Evolutionary conservation across 2,113 vertebrate genomes (phyloP), one percentile per base, ranked within the genome.

Genomic region (Dunckerocampus dactyliophorus): DNA sequence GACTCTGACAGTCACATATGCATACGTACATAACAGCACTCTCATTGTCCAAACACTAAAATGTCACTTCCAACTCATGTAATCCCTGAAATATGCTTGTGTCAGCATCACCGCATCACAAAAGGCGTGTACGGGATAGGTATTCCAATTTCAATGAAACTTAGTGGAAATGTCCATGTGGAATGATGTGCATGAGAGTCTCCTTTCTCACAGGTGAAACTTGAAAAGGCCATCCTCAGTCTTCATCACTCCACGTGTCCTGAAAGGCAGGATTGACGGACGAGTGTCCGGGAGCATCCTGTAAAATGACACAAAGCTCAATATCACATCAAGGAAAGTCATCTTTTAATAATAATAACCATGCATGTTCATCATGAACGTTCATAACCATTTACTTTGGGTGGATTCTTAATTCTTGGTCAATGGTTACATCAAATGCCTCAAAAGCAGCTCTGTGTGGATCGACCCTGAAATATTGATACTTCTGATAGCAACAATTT

Each of bases 181-280:
- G 39, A 43, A 14, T 13, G 37, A 39, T 39, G 11, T 39, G 10
- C 37, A 10, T 2, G 37, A 39, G 37, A 9, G 39, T 43, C 39
- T 14, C 14, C 39, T 43, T 13, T 43, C 39, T 43, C 13, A 13
- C 12, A 49, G 8, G 9, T 12, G 19, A 12, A 49, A 10, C 12
- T 19, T 21, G 47, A 21, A 12, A 49, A 65, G 55, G 51, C 15
- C 14, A 53, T 86, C 76, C 83, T 85, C 81, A 92, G 80, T 95
- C 95, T 67, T 94, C 93, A 62, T 93, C 94, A 61, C 94, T 99
- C 97, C 97, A 99, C 0, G 92, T 87, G 0, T 99, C 97, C 82
- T 93, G 89, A 81, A 95, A 95, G 13, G 91, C 93, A 69, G 88
- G 88, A 83, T 93, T 92, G 62, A 92, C 84, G 2, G 70, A 79